A percentile compares a stretch with the other conserved stretches of the same genome.
phyloP scores from a whole-genome alignment of 2,113 vertebrate species.

The Tachysurus fulvidraco region DNA sequence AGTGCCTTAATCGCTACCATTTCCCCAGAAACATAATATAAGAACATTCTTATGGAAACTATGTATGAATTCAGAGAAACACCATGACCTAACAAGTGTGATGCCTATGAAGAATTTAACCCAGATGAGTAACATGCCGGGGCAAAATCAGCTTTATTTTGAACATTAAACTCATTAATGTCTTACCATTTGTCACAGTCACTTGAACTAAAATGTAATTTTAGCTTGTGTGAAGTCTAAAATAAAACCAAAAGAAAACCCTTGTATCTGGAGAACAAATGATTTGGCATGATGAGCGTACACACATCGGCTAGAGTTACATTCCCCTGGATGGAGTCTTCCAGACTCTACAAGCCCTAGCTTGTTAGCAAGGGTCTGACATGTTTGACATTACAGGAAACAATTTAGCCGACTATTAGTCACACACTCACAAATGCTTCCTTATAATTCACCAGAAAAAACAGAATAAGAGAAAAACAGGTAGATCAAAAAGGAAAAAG shows the following conservation, averaged over 20 bases:
- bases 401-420: slow-evolving; percentile 60
- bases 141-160: slow-evolving; percentile 8
- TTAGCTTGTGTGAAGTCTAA: slow-evolving; percentile 10
- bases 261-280: slow-evolving; percentile 38
- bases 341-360: slow-evolving; percentile 58
- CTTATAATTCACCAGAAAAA: slow-evolving; percentile 43
- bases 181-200: slow-evolving; percentile 30
- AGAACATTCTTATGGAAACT: background rate
- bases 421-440: slow-evolving; percentile 53
- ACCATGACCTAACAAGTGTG: background rate
- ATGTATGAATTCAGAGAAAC: background rate
- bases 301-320: slow-evolving; percentile 50
- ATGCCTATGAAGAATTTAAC: background rate
- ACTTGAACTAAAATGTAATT: slow-evolving; percentile 28
- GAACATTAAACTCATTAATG: background rate
- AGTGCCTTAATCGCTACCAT: background rate
- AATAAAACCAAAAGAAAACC: background rate
- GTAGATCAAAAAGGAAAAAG: background rate
- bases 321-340: slow-evolving; percentile 42
- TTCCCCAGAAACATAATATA: background rate
- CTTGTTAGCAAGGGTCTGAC: slow-evolving; percentile 57
- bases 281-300: slow-evolving; percentile 32
- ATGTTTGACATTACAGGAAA: slow-evolving; percentile 60
- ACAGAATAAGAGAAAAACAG: slow-evolving; percentile 12
- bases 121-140: background rate